Evolutionary conservation across 2,888 invertebrate species (phyloP).

Genomic region (Cheilosia vulpina): DNA sequence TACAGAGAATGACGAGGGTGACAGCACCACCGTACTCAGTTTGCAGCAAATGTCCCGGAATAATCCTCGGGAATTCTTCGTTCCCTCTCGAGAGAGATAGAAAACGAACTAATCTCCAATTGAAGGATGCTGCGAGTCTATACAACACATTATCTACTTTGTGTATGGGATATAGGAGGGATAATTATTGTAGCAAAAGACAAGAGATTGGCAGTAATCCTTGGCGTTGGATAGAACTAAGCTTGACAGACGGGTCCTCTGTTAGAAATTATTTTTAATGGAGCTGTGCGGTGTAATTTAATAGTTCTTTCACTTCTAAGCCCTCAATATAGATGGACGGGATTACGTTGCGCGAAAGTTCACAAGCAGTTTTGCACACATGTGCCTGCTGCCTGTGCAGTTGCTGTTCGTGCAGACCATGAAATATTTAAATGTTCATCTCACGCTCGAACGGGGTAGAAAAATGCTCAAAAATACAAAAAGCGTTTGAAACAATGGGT

Average conservation of each 20-base stretch:
- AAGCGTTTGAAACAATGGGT: constrained; percentile 51
- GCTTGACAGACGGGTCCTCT: constrained; percentile 73
- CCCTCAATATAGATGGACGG: constrained; percentile 60
- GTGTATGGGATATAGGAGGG: constrained; percentile 45
- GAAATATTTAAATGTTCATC: constrained; percentile 16
- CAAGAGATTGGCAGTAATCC: constrained; percentile 73
- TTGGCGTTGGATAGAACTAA: constrained; percentile 70
- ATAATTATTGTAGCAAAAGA: constrained; percentile 72
- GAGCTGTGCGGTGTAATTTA: constrained; percentile 74
- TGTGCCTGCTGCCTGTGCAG: background rate
- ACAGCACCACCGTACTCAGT: constrained; percentile 44
- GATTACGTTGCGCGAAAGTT: constrained; percentile 69
- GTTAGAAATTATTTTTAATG: constrained; percentile 77
- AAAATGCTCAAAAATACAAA: constrained; percentile 9
- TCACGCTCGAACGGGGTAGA: constrained; percentile 27
- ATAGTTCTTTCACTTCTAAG: constrained; percentile 61
- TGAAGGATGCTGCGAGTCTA: constrained; percentile 66
- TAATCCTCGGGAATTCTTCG: constrained; percentile 77
- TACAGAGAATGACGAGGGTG: constrained; percentile 44
- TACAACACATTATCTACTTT: constrained; percentile 72
- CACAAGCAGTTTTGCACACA: background rate
- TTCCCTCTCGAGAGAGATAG: constrained; percentile 39
- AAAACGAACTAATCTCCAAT: constrained; percentile 76
- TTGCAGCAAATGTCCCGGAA: constrained; percentile 79
- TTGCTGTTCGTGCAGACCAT: background rate